These are phyloP conservation scores for Tolypeutes matacus DNA, from an alignment of 2,797 vertebrate genomes.

Conservation along the genomic window DNA sequence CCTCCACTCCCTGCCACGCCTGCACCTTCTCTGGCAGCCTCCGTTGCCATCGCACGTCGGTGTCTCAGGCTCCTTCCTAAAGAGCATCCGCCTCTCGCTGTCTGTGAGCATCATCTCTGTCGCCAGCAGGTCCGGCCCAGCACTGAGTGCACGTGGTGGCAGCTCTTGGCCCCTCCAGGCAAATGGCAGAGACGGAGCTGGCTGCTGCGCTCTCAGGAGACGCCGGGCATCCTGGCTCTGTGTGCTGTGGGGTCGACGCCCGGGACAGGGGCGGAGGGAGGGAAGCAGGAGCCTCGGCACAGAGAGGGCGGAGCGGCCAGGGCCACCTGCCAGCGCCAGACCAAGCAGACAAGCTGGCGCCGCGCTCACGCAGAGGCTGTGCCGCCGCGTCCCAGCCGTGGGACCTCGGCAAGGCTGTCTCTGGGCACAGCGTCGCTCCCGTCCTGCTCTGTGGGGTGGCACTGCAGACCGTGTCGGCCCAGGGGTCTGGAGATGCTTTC, in stretches of 20 bases:
- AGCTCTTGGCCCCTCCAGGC: background rate
- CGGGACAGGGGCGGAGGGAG: background rate
- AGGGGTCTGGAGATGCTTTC: too few relatives aligned
- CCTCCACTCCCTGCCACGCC: background rate
- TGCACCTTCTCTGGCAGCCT: background rate
- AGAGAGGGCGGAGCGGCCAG: background rate
- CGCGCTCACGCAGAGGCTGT: too few relatives aligned
- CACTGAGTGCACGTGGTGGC: background rate
- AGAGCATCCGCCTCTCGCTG: background rate
- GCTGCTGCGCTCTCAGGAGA: background rate
- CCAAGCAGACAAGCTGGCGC: background rate
- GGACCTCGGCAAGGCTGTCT: too few relatives aligned
- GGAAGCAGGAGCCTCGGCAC: background rate
- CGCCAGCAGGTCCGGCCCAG: background rate
- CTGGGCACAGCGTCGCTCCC: too few relatives aligned
- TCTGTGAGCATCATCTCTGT: background rate
- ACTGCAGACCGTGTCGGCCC: too few relatives aligned
- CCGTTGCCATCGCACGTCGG: background rate
- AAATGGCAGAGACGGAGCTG: background rate
- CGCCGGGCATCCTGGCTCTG: background rate
- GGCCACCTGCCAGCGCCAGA: background rate
- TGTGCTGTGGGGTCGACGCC: background rate
- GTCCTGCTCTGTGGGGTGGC: too few relatives aligned
- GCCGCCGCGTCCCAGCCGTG: too few relatives aligned
- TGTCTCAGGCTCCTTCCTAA: background rate